These are phyloP conservation scores for Fulmarus glacialis DNA, from an alignment of 2,113 vertebrate species.

Conservation along the genomic window DNA sequence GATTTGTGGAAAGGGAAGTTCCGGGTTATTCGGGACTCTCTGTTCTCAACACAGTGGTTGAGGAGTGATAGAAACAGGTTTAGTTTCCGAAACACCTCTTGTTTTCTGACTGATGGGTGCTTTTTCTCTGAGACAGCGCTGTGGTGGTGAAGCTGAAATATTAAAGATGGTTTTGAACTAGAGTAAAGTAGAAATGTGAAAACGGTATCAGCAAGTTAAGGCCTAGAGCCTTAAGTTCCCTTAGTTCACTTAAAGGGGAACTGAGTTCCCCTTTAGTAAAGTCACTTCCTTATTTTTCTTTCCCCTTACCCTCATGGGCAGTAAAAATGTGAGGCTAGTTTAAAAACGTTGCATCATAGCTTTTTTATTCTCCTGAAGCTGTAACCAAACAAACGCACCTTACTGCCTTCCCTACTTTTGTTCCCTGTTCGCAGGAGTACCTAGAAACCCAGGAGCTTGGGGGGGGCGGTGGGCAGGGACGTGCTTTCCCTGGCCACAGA, in stretches of 20 bases:
- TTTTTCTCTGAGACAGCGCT: not conserved
- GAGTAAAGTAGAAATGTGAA: not conserved
- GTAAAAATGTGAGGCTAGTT: not conserved
- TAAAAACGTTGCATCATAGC: not conserved
- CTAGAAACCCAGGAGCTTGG: not conserved
- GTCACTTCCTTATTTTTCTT: not conserved
- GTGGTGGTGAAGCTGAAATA: not conserved
- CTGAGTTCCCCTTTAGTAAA: not conserved
- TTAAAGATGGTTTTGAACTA: not conserved
- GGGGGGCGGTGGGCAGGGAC: not conserved
- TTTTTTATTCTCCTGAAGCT: not conserved
- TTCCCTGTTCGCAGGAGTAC: not conserved
- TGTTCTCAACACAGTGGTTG: fast-evolving
- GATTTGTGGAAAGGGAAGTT: not conserved
- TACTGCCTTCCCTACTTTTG: fast-evolving
- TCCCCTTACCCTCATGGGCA: not conserved
- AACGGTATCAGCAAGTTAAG: not conserved
- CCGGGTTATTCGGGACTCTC: fast-evolving
- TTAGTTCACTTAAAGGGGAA: not conserved
- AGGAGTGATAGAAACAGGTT: not conserved
- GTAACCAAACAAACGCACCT: not conserved
- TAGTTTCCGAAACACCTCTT: not conserved
- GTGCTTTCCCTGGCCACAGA: not conserved
- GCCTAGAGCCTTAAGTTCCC: not conserved
- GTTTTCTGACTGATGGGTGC: not conserved